These are phyloP conservation scores for Bursaphelenchus okinawaensis DNA, from an alignment of 2,888 invertebrate species.

Conservation along the genomic window DNA sequence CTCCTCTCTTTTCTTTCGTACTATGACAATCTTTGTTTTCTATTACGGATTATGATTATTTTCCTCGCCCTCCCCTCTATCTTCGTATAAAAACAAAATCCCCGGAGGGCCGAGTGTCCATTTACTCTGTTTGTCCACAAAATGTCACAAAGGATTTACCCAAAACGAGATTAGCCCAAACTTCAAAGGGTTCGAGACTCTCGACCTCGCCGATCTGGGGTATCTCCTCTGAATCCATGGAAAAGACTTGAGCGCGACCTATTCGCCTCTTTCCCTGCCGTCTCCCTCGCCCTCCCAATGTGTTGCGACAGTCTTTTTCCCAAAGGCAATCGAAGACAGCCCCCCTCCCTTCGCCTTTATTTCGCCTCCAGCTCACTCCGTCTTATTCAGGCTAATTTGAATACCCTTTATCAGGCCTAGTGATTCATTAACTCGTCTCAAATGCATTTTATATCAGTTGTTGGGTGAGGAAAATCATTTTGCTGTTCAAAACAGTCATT, in stretches of 20 bases:
- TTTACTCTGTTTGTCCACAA: no score
- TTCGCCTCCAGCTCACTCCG: neutral
- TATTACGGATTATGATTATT: no score
- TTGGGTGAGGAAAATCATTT: no score
- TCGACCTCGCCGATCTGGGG: neutral
- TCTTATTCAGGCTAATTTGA: neutral
- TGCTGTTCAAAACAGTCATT: no score
- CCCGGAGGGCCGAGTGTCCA: no score
- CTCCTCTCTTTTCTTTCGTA: no score
- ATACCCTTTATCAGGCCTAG: neutral
- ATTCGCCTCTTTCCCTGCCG: neutral
- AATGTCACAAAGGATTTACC: no score
- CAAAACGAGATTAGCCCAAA: no score
- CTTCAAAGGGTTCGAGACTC: no score
- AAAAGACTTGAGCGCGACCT: neutral
- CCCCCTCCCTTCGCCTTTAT: neutral
- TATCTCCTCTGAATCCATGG: neutral
- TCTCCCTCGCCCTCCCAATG: neutral
- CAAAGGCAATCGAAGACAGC: neutral
- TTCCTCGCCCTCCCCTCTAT: neutral
- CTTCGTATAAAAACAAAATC: no score
- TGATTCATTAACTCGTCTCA: neutral
- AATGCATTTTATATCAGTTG: neutral
- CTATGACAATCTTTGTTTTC: no score
- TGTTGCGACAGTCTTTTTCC: neutral